A percentile compares a stretch with the other conserved stretches of the same genome.
Conservation (phyloP, 2,113 vertebrate species). For the Chloropsis cyanopogon region DNA sequence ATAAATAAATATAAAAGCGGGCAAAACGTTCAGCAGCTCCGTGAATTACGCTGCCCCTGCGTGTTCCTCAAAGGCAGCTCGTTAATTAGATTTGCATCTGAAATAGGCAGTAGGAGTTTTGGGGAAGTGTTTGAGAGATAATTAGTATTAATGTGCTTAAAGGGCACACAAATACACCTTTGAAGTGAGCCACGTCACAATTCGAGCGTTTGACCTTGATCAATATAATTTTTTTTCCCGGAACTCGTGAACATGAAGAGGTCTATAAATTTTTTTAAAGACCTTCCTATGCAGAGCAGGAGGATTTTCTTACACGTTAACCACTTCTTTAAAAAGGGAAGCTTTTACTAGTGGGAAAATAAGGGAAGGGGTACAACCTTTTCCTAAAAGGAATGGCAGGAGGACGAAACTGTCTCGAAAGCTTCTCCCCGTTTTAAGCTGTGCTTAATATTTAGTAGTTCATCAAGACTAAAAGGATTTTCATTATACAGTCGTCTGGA, state of each 20-base stretch:
- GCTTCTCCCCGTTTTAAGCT: neutral
- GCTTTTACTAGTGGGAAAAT: slow-evolving; percentile 33
- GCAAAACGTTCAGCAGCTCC: neutral
- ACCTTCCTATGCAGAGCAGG: neutral
- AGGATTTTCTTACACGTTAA: slow-evolving; percentile 53
- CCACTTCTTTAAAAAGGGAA: neutral
- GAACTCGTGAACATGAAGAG: neutral
- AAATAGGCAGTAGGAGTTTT: slow-evolving; percentile 47
- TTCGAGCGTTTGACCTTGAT: slow-evolving; percentile 52
- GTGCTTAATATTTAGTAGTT: slow-evolving; percentile 39
- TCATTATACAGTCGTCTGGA: neutral
- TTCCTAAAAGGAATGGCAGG: slow-evolving; percentile 6
- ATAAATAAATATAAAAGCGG: slow-evolving; percentile 18
- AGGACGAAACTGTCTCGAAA: neutral
- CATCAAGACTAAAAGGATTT: slow-evolving; percentile 2
- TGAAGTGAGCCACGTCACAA: slow-evolving; percentile 43
- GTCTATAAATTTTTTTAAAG: slow-evolving; percentile 11
- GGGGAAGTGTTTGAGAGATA: slow-evolving; percentile 33
- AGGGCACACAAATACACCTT: slow-evolving; percentile 58
- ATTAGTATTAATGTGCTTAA: slow-evolving; percentile 53
- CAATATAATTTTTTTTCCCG: neutral
- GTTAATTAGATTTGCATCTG: slow-evolving; percentile 66
- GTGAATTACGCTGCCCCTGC: neutral
- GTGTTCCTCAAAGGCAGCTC: slow-evolving; percentile 40
- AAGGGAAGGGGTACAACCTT: slow-evolving; percentile 35